Conservation (phyloP, 2,888 invertebrate species). For the Phaonia tiefii region DNA sequence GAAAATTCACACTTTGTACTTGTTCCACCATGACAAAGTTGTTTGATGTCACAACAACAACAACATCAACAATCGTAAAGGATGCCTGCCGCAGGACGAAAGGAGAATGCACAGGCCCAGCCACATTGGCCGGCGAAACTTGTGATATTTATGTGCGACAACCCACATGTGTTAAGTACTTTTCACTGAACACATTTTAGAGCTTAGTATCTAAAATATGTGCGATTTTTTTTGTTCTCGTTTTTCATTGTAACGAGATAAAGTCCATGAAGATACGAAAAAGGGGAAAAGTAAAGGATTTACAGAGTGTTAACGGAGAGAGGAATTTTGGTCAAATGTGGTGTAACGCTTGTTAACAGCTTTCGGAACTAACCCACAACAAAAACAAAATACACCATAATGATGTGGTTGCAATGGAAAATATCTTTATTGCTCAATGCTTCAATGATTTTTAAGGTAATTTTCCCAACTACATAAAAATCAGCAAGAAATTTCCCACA, state of each 20-base stretch:
- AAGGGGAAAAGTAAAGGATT: conserved; percentile 54
- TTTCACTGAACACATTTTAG: conserved; percentile 68
- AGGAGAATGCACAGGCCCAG: conserved; percentile 3
- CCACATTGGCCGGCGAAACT: conserved; percentile 25
- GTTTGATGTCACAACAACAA: background rate
- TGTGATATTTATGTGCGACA: conserved; percentile 66
- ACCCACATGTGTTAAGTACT: conserved; percentile 66
- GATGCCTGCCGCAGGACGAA: background rate
- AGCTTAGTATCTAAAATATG: conserved; percentile 73
- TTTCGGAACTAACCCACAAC: conserved; percentile 38
- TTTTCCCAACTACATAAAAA: conserved; percentile 21
- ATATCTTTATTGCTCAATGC: conserved; percentile 68
- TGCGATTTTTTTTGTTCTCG: conserved; percentile 60
- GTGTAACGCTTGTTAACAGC: conserved; percentile 71
- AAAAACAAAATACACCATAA: background rate
- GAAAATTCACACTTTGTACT: conserved; percentile 69
- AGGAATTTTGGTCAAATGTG: conserved; percentile 73
- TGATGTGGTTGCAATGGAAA: conserved; percentile 42
- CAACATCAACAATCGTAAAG: background rate
- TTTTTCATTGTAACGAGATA: conserved; percentile 65
- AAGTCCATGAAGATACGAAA: conserved; percentile 65
- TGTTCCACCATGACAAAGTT: too few relatives aligned
- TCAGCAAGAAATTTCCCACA: background rate
- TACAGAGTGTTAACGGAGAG: conserved; percentile 46
- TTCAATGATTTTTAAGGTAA: conserved; percentile 62